Conservation (phyloP, 2,797 vertebrate genomes). For the Melanotaenia pygmaea region DNA sequence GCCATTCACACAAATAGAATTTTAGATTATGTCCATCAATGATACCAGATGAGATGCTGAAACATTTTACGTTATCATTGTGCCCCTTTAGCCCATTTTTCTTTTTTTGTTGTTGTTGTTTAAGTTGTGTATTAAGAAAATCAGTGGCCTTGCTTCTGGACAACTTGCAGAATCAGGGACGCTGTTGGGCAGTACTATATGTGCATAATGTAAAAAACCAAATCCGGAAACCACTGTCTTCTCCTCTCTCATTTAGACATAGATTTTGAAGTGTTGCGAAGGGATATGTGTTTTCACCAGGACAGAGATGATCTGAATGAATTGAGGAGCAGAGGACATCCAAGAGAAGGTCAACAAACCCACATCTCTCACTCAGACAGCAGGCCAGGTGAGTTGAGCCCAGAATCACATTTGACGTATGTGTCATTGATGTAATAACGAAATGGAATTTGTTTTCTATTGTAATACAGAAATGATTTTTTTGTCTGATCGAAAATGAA, state of each 20-base stretch:
- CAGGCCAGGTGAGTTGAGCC: constrained; percentile 63
- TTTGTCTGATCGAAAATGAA: no score
- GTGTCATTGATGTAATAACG: neutral
- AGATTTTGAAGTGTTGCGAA: constrained; percentile 84
- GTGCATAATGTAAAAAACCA: neutral
- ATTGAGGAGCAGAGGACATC: constrained; percentile 51
- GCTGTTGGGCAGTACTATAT: neutral
- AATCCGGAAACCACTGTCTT: neutral
- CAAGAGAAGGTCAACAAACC: constrained; percentile 41
- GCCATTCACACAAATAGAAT: neutral
- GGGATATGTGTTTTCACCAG: constrained; percentile 70
- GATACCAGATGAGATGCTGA: neutral
- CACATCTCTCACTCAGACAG: constrained; percentile 54
- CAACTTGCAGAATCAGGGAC: neutral
- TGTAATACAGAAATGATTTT: neutral
- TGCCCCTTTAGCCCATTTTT: no score
- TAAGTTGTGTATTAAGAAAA: neutral
- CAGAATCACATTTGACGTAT: neutral
- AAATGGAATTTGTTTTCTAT: neutral
- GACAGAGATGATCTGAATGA: constrained; percentile 49
- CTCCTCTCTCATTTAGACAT: constrained; percentile 29
- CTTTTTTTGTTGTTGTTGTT: neutral
- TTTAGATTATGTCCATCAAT: neutral
- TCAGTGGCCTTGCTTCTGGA: neutral
- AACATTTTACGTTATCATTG: neutral